Evolutionary conservation across 1,140 invertebrate species (phyloP).

Genomic region (Ditylenchus dipsaci): DNA sequence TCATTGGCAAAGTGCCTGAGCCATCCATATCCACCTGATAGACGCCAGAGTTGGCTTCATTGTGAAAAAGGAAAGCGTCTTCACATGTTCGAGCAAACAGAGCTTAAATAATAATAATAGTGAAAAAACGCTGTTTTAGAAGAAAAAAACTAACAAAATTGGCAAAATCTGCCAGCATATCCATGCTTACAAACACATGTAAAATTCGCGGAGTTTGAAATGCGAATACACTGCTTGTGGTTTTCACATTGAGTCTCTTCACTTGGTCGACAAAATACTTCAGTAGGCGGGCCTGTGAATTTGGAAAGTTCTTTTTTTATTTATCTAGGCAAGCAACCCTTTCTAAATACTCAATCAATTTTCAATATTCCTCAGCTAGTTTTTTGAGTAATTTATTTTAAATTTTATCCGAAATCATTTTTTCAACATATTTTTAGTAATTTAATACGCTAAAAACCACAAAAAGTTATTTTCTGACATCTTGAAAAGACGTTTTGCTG

Average conservation of each 20-base stretch:
- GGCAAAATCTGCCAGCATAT: slow-evolving; percentile 17
- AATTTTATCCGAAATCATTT: no score
- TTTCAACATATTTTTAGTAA: no score
- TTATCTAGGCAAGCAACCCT: no score
- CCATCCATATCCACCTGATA: slow-evolving; percentile 23
- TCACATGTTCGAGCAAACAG: slow-evolving; percentile 20
- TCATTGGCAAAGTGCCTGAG: slow-evolving; percentile 11
- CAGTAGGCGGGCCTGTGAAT: background rate
- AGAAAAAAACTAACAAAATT: slow-evolving; percentile 20
- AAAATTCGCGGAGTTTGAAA: slow-evolving; percentile 10
- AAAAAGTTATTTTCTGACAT: no score
- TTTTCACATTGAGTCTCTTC: slow-evolving; percentile 25
- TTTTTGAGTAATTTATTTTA: no score
- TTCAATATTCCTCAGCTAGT: no score
- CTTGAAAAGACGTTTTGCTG: no score
- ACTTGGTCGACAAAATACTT: slow-evolving; percentile 13
- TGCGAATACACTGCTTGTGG: slow-evolving; percentile 10
- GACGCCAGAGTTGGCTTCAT: slow-evolving; percentile 4
- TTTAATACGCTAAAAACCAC: no score
- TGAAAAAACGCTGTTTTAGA: slow-evolving; percentile 1
- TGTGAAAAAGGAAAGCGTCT: slow-evolving; percentile 19
- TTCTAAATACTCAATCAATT: no score
- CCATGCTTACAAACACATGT: slow-evolving; percentile 20
- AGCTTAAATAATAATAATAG: slow-evolving; percentile 13
- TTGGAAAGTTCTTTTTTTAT: no score